Evolutionary conservation across 2,888 invertebrate species (phyloP).

Genomic region (Coenonympha glycerion): DNA sequence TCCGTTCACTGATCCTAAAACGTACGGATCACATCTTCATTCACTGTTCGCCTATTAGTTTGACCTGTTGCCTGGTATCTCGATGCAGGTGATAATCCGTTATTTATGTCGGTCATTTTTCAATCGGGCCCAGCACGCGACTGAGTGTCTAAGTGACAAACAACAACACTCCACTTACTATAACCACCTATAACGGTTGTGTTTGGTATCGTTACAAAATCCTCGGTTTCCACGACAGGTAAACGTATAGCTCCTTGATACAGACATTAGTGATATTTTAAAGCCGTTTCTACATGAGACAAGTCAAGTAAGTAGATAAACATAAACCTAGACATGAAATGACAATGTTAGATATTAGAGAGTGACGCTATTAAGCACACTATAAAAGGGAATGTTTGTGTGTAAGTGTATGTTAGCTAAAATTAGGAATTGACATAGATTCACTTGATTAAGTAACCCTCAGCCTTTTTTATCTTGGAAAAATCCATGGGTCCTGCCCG

Average conservation of each 20-base stretch:
- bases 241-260: slow-evolving; percentile 63
- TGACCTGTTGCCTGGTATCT: slow-evolving; percentile 60
- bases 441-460: too few species aligned
- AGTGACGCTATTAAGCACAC: too few species aligned
- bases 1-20: background rate
- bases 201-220: slow-evolving; percentile 71
- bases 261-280: slow-evolving; percentile 58
- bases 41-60: slow-evolving; percentile 68
- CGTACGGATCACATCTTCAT: slow-evolving; percentile 48
- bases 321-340: too few species aligned
- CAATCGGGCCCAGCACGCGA: slow-evolving; percentile 60
- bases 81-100: slow-evolving; percentile 71
- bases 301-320: too few species aligned
- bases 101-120: slow-evolving; percentile 70
- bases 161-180: slow-evolving; percentile 27
- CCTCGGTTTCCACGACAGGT: slow-evolving; percentile 55
- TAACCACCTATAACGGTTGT: slow-evolving; percentile 66
- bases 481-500: too few species aligned
- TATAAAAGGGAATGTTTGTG: too few species aligned
- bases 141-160: slow-evolving; percentile 48
- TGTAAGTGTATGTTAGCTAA: too few species aligned
- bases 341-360: too few species aligned
- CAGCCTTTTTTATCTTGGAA: too few species aligned
- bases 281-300: too few species aligned
- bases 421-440: too few species aligned